A percentile compares a stretch with the other conserved stretches of the same genome.
Evolutionary conservation across 2,888 invertebrate species (phyloP).

Genomic region (Netelia melanura): DNA sequence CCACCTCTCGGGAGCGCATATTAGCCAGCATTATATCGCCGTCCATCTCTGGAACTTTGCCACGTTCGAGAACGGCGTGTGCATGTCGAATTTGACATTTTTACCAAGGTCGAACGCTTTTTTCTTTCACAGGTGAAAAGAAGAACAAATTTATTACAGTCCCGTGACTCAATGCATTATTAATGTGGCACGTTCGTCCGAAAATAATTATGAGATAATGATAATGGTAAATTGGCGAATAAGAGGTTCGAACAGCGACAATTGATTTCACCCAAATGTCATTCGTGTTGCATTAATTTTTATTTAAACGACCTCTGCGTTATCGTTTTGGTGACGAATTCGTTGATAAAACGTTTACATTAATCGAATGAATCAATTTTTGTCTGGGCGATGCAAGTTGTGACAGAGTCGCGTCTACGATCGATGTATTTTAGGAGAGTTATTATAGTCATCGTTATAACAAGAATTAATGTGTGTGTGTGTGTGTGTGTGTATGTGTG

Average conservation of each 20-base stretch:
- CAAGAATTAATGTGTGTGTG: neutral
- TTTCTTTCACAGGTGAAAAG: neutral
- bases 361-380: too few species aligned
- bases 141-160: neutral
- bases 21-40: constrained; percentile 36
- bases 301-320: too few species aligned
- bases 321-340: too few species aligned
- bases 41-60: constrained; percentile 42
- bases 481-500: neutral
- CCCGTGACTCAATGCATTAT: neutral
- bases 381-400: too few species aligned
- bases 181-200: too few species aligned
- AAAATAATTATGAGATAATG: too few species aligned
- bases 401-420: neutral
- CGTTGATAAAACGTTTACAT: too few species aligned
- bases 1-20: constrained; percentile 29
- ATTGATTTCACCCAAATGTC: too few species aligned
- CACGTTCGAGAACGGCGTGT: constrained; percentile 25
- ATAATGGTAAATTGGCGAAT: too few species aligned
- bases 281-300: too few species aligned
- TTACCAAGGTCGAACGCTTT: neutral
- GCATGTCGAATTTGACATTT: constrained; percentile 21
- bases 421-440: constrained; percentile 1
- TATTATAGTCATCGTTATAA: neutral
- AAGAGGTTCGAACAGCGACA: too few species aligned